Evolutionary conservation across 2,113 vertebrate species (phyloP).

Genomic region (Xiphias gladius): DNA sequence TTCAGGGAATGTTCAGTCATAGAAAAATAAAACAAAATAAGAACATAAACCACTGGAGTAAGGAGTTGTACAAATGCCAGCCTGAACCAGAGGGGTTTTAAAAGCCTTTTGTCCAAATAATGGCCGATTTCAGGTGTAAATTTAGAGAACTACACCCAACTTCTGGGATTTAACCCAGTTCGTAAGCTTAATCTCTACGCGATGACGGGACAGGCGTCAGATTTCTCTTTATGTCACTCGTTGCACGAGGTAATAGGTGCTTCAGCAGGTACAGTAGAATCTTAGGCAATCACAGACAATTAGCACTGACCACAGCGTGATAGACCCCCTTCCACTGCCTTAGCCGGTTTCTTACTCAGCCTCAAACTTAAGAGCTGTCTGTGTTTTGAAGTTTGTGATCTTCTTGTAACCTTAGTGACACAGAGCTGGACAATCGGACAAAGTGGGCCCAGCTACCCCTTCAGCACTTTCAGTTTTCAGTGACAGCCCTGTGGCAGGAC

Average conservation of each 20-base stretch:
- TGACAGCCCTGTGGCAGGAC: neutral
- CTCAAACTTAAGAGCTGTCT: neutral
- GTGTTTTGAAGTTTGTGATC: conserved; percentile 14
- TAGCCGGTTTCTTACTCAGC: neutral
- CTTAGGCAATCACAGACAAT: too few species aligned
- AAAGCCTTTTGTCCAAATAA: conserved; percentile 17
- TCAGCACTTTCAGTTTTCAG: conserved; percentile 14
- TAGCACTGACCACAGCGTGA: too few species aligned
- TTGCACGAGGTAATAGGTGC: neutral
- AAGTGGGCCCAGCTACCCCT: conserved; percentile 12
- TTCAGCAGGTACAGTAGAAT: neutral
- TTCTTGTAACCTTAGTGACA: conserved; percentile 19
- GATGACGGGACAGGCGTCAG: neutral
- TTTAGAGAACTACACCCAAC: neutral
- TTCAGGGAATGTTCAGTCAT: neutral
- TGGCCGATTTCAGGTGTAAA: neutral
- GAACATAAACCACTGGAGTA: neutral
- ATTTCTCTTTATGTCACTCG: neutral
- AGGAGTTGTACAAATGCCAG: neutral
- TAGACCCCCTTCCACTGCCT: too few species aligned
- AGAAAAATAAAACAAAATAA: neutral
- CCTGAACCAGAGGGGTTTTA: neutral
- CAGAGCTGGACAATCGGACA: neutral
- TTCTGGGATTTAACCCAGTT: neutral
- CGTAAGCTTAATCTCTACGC: neutral